A percentile compares a stretch with the other conserved stretches of the same genome.
These are phyloP conservation scores for Operophtera brumata DNA, from an alignment of 2,888 invertebrate species.

Conservation along the genomic window DNA sequence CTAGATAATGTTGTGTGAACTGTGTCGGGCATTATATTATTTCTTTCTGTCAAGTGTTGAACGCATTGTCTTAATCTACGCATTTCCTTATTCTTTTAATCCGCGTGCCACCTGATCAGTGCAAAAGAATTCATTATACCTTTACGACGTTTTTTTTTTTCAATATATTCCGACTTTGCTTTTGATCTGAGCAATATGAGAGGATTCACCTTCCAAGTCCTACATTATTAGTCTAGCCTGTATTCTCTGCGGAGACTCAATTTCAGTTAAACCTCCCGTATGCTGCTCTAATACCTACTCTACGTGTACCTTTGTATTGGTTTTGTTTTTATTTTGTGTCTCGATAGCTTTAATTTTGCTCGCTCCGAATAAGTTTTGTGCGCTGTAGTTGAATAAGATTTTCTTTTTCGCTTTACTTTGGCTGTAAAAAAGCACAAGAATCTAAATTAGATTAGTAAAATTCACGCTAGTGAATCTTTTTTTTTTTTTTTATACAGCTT, in stretches of 20 bases:
- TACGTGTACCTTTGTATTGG: slow-evolving; percentile 38
- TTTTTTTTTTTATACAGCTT: too few relatives aligned
- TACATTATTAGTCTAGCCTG: slow-evolving; percentile 45
- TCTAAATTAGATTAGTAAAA: neutral
- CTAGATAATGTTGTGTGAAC: too few relatives aligned
- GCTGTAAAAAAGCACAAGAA: neutral
- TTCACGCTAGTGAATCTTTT: too few relatives aligned
- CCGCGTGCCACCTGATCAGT: neutral
- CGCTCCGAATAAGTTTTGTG: slow-evolving; percentile 8
- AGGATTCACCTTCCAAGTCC: slow-evolving; percentile 35
- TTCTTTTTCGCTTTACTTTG: slow-evolving; percentile 1
- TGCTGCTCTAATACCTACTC: slow-evolving; percentile 35
- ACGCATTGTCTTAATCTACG: too few relatives aligned
- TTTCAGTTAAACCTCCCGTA: slow-evolving; percentile 42
- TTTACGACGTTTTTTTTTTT: slow-evolving; percentile 36
- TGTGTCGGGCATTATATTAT: too few relatives aligned
- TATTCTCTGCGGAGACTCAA: slow-evolving; percentile 43
- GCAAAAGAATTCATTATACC: slow-evolving; percentile 35
- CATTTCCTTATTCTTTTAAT: too few relatives aligned
- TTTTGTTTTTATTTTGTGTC: slow-evolving; percentile 34
- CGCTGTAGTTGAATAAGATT: slow-evolving; percentile 3
- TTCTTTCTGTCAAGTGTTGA: neutral
- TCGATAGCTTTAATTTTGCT: slow-evolving; percentile 29
- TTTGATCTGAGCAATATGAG: slow-evolving; percentile 41
- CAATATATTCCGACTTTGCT: slow-evolving; percentile 40